A percentile compares a stretch with the other conserved stretches of the same genome.
Evolutionary conservation across 2,113 vertebrate species (phyloP).

Genomic region (Glareola pratincola): DNA sequence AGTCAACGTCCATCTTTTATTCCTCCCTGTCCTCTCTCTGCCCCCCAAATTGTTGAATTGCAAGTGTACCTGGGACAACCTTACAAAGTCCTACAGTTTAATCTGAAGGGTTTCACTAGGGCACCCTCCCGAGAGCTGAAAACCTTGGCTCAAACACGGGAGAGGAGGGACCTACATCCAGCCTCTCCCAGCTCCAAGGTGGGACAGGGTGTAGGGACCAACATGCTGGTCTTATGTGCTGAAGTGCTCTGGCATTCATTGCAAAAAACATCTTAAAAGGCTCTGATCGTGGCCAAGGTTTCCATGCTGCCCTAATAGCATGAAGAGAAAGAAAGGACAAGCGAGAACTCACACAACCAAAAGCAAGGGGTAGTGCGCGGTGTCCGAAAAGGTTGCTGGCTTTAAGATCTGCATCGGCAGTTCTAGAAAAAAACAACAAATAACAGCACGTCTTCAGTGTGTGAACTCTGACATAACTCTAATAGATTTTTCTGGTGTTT

Average conservation of each 20-base stretch:
- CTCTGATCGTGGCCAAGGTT: background rate
- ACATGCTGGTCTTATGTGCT: accelerated
- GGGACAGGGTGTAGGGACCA: background rate
- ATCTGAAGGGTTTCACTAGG: background rate
- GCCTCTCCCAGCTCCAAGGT: background rate
- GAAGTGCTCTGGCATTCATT: background rate
- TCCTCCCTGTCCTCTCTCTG: background rate
- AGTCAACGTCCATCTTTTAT: background rate
- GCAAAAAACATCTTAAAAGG: background rate
- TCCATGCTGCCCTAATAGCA: background rate
- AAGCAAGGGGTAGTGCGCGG: slow-evolving; percentile 87
- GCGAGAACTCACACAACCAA: slow-evolving; percentile 86
- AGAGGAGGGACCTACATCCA: accelerated
- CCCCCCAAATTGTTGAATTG: background rate
- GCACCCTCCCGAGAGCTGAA: background rate
- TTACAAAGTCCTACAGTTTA: background rate
- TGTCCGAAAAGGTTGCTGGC: slow-evolving; percentile 87
- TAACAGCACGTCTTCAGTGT: background rate
- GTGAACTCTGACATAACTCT: background rate
- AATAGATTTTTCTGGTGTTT: background rate
- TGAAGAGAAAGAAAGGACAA: background rate
- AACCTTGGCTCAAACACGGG: background rate
- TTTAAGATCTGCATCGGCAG: slow-evolving; percentile 92
- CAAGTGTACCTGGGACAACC: background rate
- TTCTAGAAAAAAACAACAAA: slow-evolving; percentile 68